Evolutionary conservation across 2,888 invertebrate species (phyloP), one percentile per base, ranked within the genome.

Genomic region (Ophion slaviceki): DNA sequence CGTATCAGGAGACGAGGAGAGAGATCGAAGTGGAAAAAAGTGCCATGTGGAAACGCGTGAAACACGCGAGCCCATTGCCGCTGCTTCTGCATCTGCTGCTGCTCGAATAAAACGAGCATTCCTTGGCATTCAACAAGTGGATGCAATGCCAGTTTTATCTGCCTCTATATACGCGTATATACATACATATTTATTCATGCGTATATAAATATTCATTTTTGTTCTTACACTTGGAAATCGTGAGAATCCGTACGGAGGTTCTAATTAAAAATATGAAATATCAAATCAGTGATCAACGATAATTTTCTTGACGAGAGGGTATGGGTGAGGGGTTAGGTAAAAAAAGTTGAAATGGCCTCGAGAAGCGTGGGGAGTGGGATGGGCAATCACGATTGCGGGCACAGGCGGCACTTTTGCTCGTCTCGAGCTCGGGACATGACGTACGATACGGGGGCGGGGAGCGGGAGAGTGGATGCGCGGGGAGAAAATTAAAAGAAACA

Each of bases 61-160:
- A 71, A 86, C 68, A 80, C 82, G 64, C 79, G 53, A 68, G 64
- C 59, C 71, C 68, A 68, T 78, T 57, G 64, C 78, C 28, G 57
- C 53, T 53, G 53, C 53, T 53, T 53, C 53, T 53, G 53, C 53
- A 17, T 53, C 53, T 53, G 53, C 53, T 53, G 53, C 53, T 75
- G 76, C 67, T 61, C 80, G 80, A 80, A 85, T 85, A 75, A 80
- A 88, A 88, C 84, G 87, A 87, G 87, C 86, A 90, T 89, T 88
- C 85, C 87, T 70, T 85, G 86, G 86, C 87, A 89, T 89, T 89
- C 89, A 89, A 89, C 88, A 90, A 88, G 88, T 90, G 89, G 87
- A 85, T 86, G 82, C 82, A 82, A 74, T 80, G 72, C 74, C 70
- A 74, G 61, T 77, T 78, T 76, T 67, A 66, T 68, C 2, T 68